Evolutionary conservation across 2,113 vertebrate genomes (phyloP), one percentile per base, ranked within the genome.

Genomic region (Pangasianodon hypophthalmus): DNA sequence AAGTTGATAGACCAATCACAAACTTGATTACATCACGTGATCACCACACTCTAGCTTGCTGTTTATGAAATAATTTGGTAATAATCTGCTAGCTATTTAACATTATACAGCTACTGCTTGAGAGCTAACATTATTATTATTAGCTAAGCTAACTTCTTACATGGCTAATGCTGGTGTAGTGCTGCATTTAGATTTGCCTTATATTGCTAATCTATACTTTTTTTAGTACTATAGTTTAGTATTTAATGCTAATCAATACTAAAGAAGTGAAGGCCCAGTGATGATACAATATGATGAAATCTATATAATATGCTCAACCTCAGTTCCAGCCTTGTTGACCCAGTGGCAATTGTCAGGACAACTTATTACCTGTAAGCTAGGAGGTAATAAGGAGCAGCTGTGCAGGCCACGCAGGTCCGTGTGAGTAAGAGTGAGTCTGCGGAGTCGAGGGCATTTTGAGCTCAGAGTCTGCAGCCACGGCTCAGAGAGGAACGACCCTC

Each of bases 401-500:
- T 91, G 84, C 26, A 97, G 88, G 52, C 92, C 88, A 52, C 95
- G 94, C 88, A 97, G 91, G 93, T 97, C 96, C 32, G 94, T 91
- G 26, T 96, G 93, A 77, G 95, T 92, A 9, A 97, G 94, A 77
- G 91, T 93, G 46, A 97, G 95, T 83, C 93, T 94, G 85, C 85
- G 93, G 85, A 97, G 95, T 3, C 95, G 95, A 85, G 96, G 96
- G 83, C 96, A 96, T 89, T 93, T 96, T 14, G 91, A 91, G 79
- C 94, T 90, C 93, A 97, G 93, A 84, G 93, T 91, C 92, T 94
- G 95, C 87, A 97, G 95, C 96, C 96, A 96, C 18, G 96, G 92
- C 90, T 95, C 95, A 0, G 96, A 96, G n/a, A 97, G 94, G 91
- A 96, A 95, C 19, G 92, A 93, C 26, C 96, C 95, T 0, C 94